These are phyloP conservation scores for Zeuzera pyrina DNA, from an alignment of 2,888 invertebrate species.

Conservation along the genomic window DNA sequence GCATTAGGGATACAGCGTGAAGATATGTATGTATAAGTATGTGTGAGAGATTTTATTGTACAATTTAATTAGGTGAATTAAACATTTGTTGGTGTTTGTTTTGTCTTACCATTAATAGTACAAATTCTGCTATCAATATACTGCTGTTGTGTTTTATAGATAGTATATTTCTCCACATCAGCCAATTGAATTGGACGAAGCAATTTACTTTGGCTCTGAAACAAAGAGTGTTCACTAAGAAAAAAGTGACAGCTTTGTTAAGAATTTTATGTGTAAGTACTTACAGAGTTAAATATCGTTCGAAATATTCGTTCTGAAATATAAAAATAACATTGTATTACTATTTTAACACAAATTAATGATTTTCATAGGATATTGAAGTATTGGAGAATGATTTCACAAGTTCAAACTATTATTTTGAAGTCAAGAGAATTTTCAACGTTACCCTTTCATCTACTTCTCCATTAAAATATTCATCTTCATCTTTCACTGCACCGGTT, in stretches of 20 bases:
- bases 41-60: too few species aligned
- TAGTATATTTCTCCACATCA: slow-evolving; percentile 78
- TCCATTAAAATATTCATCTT: slow-evolving; percentile 56
- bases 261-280: slow-evolving; percentile 28
- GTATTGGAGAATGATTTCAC: neutral
- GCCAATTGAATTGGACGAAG: slow-evolving; percentile 78
- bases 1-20: too few species aligned
- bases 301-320: slow-evolving; percentile 64
- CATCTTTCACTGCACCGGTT: slow-evolving; percentile 53
- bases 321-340: slow-evolving; percentile 14
- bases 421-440: neutral
- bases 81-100: too few species aligned
- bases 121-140: slow-evolving; percentile 74
- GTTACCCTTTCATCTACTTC: slow-evolving; percentile 43
- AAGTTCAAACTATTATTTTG: neutral
- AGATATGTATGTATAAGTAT: too few species aligned
- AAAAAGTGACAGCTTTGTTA: neutral
- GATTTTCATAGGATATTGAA: neutral
- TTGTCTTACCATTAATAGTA: slow-evolving; percentile 75
- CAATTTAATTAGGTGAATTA: too few species aligned
- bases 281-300: slow-evolving; percentile 67
- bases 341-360: neutral
- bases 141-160: slow-evolving; percentile 77
- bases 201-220: slow-evolving; percentile 72
- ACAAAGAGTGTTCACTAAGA: slow-evolving; percentile 17